Base-by-base conservation (phyloP, 2,113 vertebrate genomes). In the Alethe castanea region DNA sequence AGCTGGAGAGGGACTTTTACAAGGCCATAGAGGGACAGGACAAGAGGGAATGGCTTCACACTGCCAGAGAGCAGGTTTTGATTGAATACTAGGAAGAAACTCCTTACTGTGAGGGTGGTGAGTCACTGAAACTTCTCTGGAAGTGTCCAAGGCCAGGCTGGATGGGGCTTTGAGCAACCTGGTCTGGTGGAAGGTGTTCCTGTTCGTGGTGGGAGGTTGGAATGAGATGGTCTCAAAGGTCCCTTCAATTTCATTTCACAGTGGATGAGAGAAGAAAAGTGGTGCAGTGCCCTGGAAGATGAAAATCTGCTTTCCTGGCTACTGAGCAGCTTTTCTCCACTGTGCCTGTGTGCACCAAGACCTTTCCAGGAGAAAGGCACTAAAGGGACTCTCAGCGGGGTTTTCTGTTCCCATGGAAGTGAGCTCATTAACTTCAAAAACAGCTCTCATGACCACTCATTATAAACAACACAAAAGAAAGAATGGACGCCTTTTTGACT, bases 351-450 rank as follows among this genome's bases (percentile, higher is more conserved):
- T 23, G 5, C 64, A 77, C 36, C 40, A 38, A 22, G 33, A 42
- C 28, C 8, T 42, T 8, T 33, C 4, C 9, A 17, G 61, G 20
- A 44, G 81, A 64, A 40, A 69, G 12, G 33, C 24, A 53, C 42
- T 74, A 5, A 2, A 11, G 14, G 59, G 45, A 31, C 36, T 61
- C 80, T 16, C 35, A 47, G 71, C 0, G 3, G 85, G 59, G 53
- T 84, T 86, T 82, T 82, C 36, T 66, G 69, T 81, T 88, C 83
- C 54, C 33, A 38, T 42, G 44, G 83, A 72, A 88, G 67, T 77
- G 82, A 95, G 36, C 28, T 80, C 76, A 91, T 94, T 95, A 86
- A 66, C n/a, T 54, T 89, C 38, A 94, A 86, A 86, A 89, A 23
- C 42, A 70, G 42, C 24, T 35, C 26, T 78, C 52, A 15, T 14